Evolutionary conservation across 2,113 vertebrate species (phyloP), one percentile per base, ranked within the genome.

Genomic region (Chaetodon trifascialis): DNA sequence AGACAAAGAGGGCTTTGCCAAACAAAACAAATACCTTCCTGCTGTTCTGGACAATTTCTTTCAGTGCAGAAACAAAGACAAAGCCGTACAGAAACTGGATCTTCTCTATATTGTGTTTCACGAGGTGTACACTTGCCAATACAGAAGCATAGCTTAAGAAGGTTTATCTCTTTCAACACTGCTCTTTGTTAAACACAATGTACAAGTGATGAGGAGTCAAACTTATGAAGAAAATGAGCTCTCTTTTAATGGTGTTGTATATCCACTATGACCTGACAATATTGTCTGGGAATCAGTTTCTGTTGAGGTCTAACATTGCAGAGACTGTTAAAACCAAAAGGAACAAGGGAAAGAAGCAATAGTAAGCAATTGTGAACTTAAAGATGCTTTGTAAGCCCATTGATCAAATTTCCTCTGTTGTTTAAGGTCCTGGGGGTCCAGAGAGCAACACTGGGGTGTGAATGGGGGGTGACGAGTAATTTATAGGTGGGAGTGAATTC

Each of bases 101-200:
- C 73, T 62, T 62, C 52, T 78, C 54, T 73, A 51, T 63, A 73
- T 87, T 90, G 58, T 77, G 51, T 87, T 91, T 78, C 62, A 77
- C 10, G 0, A 2, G 19, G 25, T 44, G 5, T 19, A 15, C 66
- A 54, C 34, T 86, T 9, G 19, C 38, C 0, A 56, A n/a, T 7
- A 77, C 36, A 73, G 44, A 68, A 36, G 67, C 59, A 12, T 1
- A 71, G 30, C 34, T 85, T 11, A 76, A 62, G 11, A 56, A 25
- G 12, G 38, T 83, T 67, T 49, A 44, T 83, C 72, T 76, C 40
- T 59, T 75, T 73, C 2, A 30, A 8, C 21, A 5, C 11, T 23
- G 30, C 2, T 44, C 15, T 77, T 75, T 86, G 73, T 73, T 52
- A 23, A 62, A 42, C 19, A 83, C 46, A 74, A 56, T 40, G 42